These are phyloP conservation scores for Hemichromis elongatus DNA, from an alignment of 2,113 vertebrate species.

Conservation along the genomic window DNA sequence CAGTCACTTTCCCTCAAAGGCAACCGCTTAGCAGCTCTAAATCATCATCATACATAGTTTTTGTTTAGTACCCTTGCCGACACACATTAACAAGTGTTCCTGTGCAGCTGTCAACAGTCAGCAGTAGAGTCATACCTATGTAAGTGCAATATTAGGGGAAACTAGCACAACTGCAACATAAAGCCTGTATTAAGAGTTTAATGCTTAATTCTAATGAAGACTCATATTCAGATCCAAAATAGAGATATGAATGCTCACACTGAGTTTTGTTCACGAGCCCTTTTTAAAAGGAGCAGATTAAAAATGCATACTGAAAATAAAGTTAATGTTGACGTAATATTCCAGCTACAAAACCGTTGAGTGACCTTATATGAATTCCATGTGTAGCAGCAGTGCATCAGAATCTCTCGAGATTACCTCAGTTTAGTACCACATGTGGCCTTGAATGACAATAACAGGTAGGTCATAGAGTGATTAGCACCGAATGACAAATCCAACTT, in stretches of 20 bases:
- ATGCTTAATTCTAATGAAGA: neutral
- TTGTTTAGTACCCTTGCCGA: neutral
- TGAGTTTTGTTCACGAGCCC: neutral
- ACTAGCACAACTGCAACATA: neutral
- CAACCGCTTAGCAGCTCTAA: neutral
- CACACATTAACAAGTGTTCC: neutral
- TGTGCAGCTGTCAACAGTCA: neutral
- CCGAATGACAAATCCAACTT: neutral
- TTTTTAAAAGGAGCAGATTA: neutral
- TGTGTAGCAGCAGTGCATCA: neutral
- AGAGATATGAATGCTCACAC: neutral
- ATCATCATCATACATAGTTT: neutral
- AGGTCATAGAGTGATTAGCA: neutral
- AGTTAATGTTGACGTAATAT: neutral
- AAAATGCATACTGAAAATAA: neutral
- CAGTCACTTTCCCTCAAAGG: neutral
- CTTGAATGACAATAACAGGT: constrained; percentile 28
- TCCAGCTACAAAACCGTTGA: constrained; percentile 19
- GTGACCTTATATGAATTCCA: neutral
- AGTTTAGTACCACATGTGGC: constrained; percentile 19
- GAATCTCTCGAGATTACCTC: neutral
- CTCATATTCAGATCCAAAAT: neutral
- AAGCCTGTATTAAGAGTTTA: neutral
- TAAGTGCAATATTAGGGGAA: neutral
- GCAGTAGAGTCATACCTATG: neutral